phyloP scores from a whole-genome alignment of 2,888 invertebrate genomes.

The Tetragonisca angustula region DNA sequence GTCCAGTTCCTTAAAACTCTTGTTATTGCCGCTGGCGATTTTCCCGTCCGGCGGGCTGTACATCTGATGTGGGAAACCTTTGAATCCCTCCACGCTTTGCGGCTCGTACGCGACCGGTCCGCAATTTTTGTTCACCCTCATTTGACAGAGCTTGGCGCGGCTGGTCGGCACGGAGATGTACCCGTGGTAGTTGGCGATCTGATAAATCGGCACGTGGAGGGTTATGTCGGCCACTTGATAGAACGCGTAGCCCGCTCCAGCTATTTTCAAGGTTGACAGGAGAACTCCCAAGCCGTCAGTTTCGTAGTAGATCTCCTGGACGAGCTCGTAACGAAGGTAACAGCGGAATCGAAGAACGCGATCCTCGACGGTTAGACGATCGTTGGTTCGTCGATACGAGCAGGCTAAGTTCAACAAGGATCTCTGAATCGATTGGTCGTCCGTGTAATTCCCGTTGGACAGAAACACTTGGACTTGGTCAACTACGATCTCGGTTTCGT shows the following conservation, averaged over 20 bases:
- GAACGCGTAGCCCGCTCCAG: background rate
- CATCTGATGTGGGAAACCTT: conserved; percentile 1
- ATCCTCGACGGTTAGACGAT: background rate
- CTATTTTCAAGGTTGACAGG: background rate
- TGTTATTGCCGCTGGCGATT: conserved; percentile 34
- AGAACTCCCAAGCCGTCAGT: background rate
- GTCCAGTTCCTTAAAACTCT: background rate
- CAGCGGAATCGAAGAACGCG: conserved; percentile 8
- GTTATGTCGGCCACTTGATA: conserved; percentile 15
- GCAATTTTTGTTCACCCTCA: conserved; percentile 17
- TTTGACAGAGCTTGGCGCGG: conserved; percentile 23
- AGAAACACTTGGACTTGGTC: background rate
- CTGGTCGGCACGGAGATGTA: conserved; percentile 14
- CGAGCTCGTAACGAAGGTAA: background rate
- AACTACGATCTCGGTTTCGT: background rate
- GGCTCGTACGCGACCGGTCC: conserved; percentile 28
- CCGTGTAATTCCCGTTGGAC: background rate
- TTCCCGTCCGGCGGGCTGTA: conserved; percentile 34
- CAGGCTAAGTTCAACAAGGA: background rate
- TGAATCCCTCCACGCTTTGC: conserved; percentile 34
- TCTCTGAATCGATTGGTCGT: background rate
- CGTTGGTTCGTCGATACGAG: background rate
- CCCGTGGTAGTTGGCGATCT: conserved; percentile 11
- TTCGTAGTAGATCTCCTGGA: background rate
- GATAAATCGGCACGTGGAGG: background rate